These are phyloP conservation scores for Dasyornis broadbenti DNA, from an alignment of 2,113 vertebrate species.

Conservation along the genomic window DNA sequence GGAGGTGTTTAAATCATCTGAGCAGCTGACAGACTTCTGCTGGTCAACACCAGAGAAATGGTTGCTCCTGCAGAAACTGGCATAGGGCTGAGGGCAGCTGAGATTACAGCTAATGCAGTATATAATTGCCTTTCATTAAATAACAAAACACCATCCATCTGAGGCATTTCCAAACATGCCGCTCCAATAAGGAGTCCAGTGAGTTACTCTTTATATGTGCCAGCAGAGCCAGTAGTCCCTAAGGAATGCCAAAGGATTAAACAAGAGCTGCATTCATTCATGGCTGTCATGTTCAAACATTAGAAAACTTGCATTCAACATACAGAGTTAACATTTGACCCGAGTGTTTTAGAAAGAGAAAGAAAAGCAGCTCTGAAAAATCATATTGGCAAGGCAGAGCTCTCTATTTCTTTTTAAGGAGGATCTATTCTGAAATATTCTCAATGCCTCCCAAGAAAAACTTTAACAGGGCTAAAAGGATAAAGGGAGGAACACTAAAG, in stretches of 20 bases:
- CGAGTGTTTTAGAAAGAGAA: not conserved
- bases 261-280: slow-evolving; percentile 55
- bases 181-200: slow-evolving; percentile 37
- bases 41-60: not conserved
- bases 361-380: slow-evolving; percentile 25
- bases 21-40: not conserved
- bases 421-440: not conserved
- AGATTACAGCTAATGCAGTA: slow-evolving; percentile 42
- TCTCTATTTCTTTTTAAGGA: not conserved
- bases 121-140: slow-evolving; percentile 53
- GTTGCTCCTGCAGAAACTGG: not conserved
- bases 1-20: not conserved
- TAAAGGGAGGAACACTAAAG: not conserved
- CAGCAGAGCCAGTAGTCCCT: slow-evolving; percentile 32
- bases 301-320: slow-evolving; percentile 35
- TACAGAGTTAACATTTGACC: slow-evolving; percentile 42
- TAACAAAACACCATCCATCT: slow-evolving; percentile 49
- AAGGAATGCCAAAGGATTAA: slow-evolving; percentile 49
- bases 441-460: slow-evolving; percentile 20
- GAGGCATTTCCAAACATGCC: slow-evolving; percentile 43
- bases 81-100: slow-evolving; percentile 30
- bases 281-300: slow-evolving; percentile 10
- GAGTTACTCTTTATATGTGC: not conserved
- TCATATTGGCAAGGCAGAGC: not conserved
- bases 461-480: not conserved